Evolutionary conservation across 2,797 vertebrate genomes (phyloP).

Genomic region (Xenentodon cancila): DNA sequence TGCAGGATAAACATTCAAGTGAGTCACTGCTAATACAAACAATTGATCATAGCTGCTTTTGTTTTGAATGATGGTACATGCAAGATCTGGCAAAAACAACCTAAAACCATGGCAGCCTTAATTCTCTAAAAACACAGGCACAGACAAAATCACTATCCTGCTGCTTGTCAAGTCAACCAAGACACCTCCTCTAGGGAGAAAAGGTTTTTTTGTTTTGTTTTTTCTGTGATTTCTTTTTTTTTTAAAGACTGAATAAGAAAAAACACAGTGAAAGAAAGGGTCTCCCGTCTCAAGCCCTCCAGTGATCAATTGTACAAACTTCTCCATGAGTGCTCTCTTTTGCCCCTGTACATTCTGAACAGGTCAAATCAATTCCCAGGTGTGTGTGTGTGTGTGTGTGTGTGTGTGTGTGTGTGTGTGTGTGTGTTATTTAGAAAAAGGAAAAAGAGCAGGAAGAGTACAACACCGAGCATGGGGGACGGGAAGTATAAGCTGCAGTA

Average conservation of each 20-base stretch:
- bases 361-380: conserved; percentile 69
- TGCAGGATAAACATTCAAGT: not conserved
- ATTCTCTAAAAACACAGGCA: conserved; percentile 34
- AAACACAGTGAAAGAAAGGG: conserved; percentile 21
- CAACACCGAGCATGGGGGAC: conserved; percentile 22
- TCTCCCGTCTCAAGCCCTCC: conserved; percentile 70
- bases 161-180: conserved; percentile 53
- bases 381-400: conserved; percentile 31
- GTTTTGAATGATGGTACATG: not conserved
- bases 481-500: conserved; percentile 42
- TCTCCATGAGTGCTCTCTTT: conserved; percentile 74
- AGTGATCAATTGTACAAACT: conserved; percentile 84
- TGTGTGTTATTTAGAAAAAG: conserved; percentile 46
- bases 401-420: conserved; percentile 11
- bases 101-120: conserved; percentile 35
- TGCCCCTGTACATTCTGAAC: conserved; percentile 63
- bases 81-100: conserved; percentile 7
- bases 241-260: conserved; percentile 22
- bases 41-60: not conserved
- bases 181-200: conserved; percentile 57
- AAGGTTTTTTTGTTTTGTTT: conserved; percentile 30
- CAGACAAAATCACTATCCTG: conserved; percentile 26
- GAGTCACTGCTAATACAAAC: not conserved
- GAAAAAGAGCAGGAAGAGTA: conserved; percentile 34
- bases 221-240: conserved; percentile 7